These are phyloP conservation scores for Hydropotes inermis DNA, from an alignment of 2,113 vertebrate genomes.

Conservation along the genomic window DNA sequence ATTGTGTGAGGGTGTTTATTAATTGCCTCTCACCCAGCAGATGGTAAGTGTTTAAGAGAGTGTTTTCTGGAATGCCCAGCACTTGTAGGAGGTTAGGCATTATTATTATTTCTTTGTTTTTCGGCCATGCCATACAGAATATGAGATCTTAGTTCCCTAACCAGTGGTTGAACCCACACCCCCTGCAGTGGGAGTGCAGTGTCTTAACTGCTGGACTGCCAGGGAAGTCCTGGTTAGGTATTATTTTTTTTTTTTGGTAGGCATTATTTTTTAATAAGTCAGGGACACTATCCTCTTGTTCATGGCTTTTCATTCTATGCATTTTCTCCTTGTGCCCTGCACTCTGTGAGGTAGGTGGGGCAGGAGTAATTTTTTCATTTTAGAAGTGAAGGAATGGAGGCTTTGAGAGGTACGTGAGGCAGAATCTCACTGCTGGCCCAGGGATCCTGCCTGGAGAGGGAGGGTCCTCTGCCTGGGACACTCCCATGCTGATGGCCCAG, in stretches of 20 bases:
- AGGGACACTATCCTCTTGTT: fast-evolving
- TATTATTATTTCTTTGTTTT: not conserved
- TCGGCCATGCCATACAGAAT: not conserved
- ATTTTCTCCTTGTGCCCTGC: not conserved
- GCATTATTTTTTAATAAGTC: not conserved
- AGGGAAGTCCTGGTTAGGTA: not conserved
- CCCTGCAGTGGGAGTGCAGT: not conserved
- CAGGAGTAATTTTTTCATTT: not conserved
- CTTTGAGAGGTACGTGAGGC: not conserved
- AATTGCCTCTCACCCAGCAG: not conserved
- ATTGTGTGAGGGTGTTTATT: too few relatives aligned
- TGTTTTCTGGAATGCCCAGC: fast-evolving
- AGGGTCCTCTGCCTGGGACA: too few relatives aligned
- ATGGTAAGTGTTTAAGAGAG: not conserved
- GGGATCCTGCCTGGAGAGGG: not conserved
- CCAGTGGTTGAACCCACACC: not conserved
- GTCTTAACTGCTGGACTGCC: not conserved
- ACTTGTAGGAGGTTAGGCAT: not conserved
- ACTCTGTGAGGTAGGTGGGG: not conserved
- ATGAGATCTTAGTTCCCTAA: not conserved
- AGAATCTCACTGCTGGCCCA: not conserved
- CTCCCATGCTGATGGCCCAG: fast-evolving
- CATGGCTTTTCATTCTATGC: fast-evolving
- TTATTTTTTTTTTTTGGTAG: not conserved
- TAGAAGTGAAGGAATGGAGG: not conserved